These are phyloP conservation scores for Lasius fuliginosus DNA, from an alignment of 2,888 invertebrate species.

Conservation along the genomic window DNA sequence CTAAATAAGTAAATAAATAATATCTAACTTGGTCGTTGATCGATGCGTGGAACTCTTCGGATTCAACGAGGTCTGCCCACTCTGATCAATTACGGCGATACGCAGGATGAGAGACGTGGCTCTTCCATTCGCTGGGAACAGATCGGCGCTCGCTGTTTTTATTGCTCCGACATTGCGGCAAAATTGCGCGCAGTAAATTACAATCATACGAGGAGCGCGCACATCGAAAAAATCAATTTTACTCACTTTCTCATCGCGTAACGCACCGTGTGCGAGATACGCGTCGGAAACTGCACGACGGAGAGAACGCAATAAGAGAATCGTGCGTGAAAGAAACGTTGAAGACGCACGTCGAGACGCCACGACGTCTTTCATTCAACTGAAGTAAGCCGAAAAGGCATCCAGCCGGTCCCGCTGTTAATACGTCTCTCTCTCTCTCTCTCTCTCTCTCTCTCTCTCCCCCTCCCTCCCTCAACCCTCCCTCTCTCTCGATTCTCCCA, in stretches of 20 bases:
- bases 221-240: neutral
- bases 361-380: slow-evolving; percentile 24
- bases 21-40: slow-evolving; percentile 9
- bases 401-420: neutral
- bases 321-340: neutral
- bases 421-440: slow-evolving; percentile 11
- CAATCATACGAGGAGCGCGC: neutral
- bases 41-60: neutral
- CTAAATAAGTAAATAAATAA: slow-evolving; percentile 1
- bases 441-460: neutral
- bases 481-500: neutral
- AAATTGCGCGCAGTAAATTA: slow-evolving; percentile 4
- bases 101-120: neutral
- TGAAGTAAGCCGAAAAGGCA: slow-evolving; percentile 1
- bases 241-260: slow-evolving; percentile 33
- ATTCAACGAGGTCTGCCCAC: neutral
- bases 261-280: neutral
- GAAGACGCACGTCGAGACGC: neutral
- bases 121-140: slow-evolving; percentile 8
- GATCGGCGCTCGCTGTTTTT: neutral
- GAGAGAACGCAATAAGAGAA: neutral
- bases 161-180: neutral
- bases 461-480: too few relatives aligned
- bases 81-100: neutral
- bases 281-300: neutral